phyloP scores from a whole-genome alignment of 2,113 vertebrate species.

The Dermatemys mawii region DNA sequence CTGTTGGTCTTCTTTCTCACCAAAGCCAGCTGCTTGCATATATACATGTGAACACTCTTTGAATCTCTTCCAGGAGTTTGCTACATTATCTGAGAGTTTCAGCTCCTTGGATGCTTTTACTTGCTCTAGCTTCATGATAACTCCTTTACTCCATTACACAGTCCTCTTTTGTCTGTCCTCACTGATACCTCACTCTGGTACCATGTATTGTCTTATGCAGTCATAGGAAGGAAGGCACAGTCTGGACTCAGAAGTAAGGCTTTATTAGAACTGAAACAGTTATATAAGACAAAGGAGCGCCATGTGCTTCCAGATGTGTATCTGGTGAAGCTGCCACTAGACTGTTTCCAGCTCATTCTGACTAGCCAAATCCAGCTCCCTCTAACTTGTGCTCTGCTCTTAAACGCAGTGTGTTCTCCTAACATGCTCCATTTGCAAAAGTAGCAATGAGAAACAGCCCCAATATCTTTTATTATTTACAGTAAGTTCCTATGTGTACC shows the following conservation, averaged over 20 bases:
- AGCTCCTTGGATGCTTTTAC: background rate
- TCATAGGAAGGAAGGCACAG: background rate
- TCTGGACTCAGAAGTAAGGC: background rate
- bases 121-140: background rate
- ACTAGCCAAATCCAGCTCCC: background rate
- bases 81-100: background rate
- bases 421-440: background rate
- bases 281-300: background rate
- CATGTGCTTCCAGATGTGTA: background rate
- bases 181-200: background rate
- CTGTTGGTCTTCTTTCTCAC: background rate
- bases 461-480: background rate
- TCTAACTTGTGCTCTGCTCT: background rate
- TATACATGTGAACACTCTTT: background rate
- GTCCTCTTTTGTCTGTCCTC: background rate
- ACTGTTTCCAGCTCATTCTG: background rate
- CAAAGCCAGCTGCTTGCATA: no score
- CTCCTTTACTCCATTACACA: background rate
- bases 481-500: accelerated
- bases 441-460: background rate
- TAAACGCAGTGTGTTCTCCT: background rate
- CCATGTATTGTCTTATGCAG: background rate
- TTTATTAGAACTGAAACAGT: background rate
- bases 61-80: background rate
- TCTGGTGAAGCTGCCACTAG: background rate